phyloP scores from a whole-genome alignment of 2,113 vertebrate species.

The Notechis scutatus region DNA sequence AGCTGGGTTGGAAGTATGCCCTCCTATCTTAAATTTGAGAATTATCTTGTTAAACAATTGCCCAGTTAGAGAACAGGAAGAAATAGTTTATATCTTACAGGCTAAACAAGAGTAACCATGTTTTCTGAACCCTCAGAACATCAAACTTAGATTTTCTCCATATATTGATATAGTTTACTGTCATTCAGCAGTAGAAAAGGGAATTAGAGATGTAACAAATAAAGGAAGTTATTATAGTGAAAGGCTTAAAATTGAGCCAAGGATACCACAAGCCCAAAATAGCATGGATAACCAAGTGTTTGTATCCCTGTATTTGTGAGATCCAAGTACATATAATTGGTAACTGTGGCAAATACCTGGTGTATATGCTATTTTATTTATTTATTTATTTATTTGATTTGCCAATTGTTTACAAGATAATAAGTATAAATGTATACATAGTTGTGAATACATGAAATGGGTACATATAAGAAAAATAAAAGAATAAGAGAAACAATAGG shows the following conservation, averaged over 20 bases:
- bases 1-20: background rate
- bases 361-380: background rate
- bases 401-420: too few relatives aligned
- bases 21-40: background rate
- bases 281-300: background rate
- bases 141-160: background rate
- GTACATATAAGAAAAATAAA: too few relatives aligned
- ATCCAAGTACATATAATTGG: background rate
- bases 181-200: background rate
- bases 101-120: background rate
- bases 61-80: background rate
- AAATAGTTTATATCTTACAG: background rate
- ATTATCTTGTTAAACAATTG: background rate
- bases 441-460: too few relatives aligned
- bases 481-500: too few relatives aligned
- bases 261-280: background rate
- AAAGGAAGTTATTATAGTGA: background rate
- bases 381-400: too few relatives aligned
- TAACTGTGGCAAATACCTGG: background rate
- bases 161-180: background rate
- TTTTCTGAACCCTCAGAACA: background rate
- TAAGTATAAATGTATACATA: too few relatives aligned
- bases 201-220: background rate
- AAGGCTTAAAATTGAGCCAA: background rate
- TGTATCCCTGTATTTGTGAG: background rate